A percentile compares a stretch with the other conserved stretches of the same genome.
Conservation (phyloP, 2,113 vertebrate species). For the Sarotherodon lohbergeri region DNA sequence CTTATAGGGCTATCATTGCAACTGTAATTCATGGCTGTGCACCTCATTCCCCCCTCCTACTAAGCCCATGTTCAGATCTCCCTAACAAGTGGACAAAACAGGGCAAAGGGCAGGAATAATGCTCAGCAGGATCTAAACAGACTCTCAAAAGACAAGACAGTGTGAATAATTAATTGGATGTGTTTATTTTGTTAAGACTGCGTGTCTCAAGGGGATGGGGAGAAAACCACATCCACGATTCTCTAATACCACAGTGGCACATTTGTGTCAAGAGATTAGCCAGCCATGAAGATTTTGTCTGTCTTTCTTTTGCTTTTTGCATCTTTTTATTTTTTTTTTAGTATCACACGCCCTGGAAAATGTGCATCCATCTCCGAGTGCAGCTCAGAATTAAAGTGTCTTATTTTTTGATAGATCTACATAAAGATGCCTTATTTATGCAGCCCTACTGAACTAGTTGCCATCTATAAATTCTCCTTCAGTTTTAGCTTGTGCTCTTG, state of each 20-base stretch:
- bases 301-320: neutral
- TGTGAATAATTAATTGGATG: conserved; percentile 55
- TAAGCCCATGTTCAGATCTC: neutral
- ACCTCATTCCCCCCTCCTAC: neutral
- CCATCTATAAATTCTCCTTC: neutral
- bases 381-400: neutral
- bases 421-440: neutral
- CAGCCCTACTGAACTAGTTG: neutral
- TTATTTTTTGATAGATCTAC: neutral
- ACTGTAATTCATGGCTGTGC: neutral
- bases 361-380: neutral
- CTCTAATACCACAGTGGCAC: conserved; percentile 28
- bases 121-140: neutral
- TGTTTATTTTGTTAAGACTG: conserved; percentile 54
- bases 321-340: neutral
- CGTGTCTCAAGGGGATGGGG: conserved; percentile 8
- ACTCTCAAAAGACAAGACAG: conserved; percentile 17
- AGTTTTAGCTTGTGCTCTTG: neutral
- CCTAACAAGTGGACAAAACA: conserved; percentile 17
- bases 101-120: conserved; percentile 19
- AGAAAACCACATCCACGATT: conserved; percentile 9
- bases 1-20: neutral
- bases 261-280: conserved; percentile 55
- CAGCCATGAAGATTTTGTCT: conserved; percentile 19
- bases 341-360: conserved; percentile 6